A percentile compares a stretch with the other conserved stretches of the same genome.
Evolutionary conservation across 2,113 vertebrate genomes (phyloP).

Genomic region (Chionomys nivalis): DNA sequence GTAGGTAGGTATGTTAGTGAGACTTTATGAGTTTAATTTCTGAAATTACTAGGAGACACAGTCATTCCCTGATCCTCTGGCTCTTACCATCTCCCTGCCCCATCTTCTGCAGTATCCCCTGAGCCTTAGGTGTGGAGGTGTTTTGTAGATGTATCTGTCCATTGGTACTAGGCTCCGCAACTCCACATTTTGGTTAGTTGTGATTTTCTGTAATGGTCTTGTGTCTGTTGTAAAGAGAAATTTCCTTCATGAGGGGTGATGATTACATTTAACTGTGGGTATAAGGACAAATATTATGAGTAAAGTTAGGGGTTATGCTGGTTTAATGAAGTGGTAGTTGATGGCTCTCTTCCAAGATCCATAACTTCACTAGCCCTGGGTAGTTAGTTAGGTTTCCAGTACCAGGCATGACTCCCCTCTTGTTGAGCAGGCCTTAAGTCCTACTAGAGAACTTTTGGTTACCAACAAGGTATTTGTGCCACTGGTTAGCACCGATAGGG

Average conservation of each 20-base stretch:
- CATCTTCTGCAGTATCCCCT: background rate
- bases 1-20: background rate
- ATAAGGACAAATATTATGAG: background rate
- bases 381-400: background rate
- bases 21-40: background rate
- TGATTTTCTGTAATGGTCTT: background rate
- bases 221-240: background rate
- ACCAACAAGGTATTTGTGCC: background rate
- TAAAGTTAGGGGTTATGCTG: background rate
- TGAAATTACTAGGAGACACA: background rate
- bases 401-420: background rate
- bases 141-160: background rate
- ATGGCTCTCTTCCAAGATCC: background rate
- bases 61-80: background rate
- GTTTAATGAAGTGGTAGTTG: background rate
- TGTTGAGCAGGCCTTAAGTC: background rate
- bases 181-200: background rate
- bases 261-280: background rate
- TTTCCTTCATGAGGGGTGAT: background rate
- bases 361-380: background rate
- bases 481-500: background rate
- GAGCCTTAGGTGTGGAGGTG: background rate
- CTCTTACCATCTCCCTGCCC: background rate
- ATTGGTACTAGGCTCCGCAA: background rate
- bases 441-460: background rate